These are phyloP conservation scores for Eupithecia centaureata DNA, from an alignment of 2,888 invertebrate genomes.

Conservation along the genomic window DNA sequence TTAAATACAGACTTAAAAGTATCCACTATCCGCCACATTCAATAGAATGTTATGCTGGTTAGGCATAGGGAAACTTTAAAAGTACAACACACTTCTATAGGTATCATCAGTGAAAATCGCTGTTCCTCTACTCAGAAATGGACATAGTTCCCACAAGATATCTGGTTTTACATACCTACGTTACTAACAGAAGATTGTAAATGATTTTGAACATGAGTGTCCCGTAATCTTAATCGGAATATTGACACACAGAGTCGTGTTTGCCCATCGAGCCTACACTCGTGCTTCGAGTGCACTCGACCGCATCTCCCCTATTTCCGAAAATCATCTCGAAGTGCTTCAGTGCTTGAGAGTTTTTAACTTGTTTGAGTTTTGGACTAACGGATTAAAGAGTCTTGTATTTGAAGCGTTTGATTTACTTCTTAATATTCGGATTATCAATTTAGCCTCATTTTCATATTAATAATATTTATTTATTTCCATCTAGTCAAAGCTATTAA, in stretches of 20 bases:
- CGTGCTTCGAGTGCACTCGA: conserved; percentile 35
- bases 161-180: too few species aligned
- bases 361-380: conserved; percentile 35
- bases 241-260: conserved; percentile 36
- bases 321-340: conserved; percentile 60
- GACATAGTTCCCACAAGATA: too few species aligned
- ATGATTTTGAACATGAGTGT: conserved; percentile 9
- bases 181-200: not conserved
- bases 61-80: not conserved
- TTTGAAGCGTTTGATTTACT: not conserved
- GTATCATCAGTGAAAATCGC: too few species aligned
- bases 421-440: not conserved
- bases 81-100: too few species aligned
- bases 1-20: not conserved
- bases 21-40: too few species aligned
- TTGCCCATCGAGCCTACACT: conserved; percentile 34
- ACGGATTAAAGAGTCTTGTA: conserved; percentile 17
- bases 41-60: not conserved
- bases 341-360: conserved; percentile 10
- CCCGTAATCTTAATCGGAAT: conserved; percentile 38
- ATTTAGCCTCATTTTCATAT: not conserved
- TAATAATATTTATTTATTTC: too few species aligned
- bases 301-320: conserved; percentile 51
- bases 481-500: too few species aligned
- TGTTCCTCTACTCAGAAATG: too few species aligned